A percentile compares a stretch with the other conserved stretches of the same genome.
These are phyloP conservation scores for Nipponia nippon DNA, from an alignment of 2,113 vertebrate genomes.

Conservation along the genomic window DNA sequence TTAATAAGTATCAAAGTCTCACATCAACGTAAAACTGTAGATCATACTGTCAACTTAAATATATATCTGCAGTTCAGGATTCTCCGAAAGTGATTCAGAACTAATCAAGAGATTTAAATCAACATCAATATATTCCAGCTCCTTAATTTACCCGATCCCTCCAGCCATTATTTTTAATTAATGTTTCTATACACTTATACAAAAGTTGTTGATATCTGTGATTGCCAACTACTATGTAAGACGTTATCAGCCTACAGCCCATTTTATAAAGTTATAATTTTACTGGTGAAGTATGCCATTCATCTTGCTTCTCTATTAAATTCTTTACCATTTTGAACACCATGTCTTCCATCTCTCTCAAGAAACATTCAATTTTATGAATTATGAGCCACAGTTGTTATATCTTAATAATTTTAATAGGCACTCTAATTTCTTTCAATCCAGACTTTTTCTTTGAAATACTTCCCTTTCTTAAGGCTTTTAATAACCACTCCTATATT, in stretches of 20 bases:
- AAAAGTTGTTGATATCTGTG: not conserved
- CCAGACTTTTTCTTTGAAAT: not conserved
- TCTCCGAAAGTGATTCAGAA: not conserved
- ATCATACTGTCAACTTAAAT: not conserved
- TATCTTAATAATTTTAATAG: not conserved
- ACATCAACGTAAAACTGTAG: not conserved
- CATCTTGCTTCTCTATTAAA: not conserved
- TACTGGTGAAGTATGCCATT: not conserved
- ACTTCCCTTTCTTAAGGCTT: not conserved
- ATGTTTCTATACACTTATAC: not conserved
- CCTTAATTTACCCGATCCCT: not conserved
- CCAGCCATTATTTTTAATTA: not conserved
- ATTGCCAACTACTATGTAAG: not conserved
- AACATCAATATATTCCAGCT: not conserved
- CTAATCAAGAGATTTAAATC: not conserved
- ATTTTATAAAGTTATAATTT: not conserved
- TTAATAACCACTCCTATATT: not conserved
- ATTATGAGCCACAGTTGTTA: not conserved
- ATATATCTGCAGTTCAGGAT: not conserved
- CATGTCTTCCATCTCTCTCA: not conserved
- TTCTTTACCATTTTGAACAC: not conserved
- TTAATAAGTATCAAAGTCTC: not conserved
- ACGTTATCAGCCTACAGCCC: not conserved
- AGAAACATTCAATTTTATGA: not conserved
- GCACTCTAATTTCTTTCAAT: not conserved